phyloP scores from a whole-genome alignment of 2,797 vertebrate species.

The Argya squamiceps region DNA sequence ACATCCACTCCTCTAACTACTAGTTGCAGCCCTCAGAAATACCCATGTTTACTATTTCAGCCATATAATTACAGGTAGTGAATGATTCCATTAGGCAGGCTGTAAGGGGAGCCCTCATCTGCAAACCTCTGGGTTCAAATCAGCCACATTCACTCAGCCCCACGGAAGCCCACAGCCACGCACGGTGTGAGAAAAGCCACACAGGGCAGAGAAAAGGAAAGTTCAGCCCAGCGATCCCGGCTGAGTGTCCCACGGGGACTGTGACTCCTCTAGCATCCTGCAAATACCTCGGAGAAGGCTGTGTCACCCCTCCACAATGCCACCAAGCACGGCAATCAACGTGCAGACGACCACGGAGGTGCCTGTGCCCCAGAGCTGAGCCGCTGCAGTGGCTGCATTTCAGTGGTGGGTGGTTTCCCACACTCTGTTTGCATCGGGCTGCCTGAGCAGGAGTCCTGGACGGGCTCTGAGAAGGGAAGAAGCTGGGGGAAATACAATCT shows the following conservation, averaged over 20 bases:
- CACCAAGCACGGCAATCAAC: background rate
- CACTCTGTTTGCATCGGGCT: background rate
- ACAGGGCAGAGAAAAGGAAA: background rate
- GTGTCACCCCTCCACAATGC: background rate
- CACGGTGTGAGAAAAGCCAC: background rate
- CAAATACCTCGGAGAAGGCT: background rate
- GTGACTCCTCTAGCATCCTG: background rate
- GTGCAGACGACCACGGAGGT: background rate
- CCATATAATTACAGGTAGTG: conserved; percentile 51
- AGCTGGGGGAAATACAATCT: background rate
- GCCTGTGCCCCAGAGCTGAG: background rate
- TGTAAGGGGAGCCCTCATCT: background rate
- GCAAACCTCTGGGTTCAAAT: background rate
- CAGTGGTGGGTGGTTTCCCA: conserved; percentile 36
- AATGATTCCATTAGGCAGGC: conserved; percentile 47
- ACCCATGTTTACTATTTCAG: conserved; percentile 43
- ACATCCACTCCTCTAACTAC: conserved; percentile 7
- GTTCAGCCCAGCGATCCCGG: background rate
- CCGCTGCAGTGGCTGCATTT: background rate
- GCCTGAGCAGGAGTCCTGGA: background rate
- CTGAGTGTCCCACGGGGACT: background rate
- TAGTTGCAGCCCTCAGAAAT: conserved; percentile 35
- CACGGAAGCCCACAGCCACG: background rate
- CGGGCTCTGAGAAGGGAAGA: background rate
- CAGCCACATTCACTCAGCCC: background rate